Base-by-base conservation (phyloP, 2,797 vertebrate species). In the Xenentodon cancila region DNA sequence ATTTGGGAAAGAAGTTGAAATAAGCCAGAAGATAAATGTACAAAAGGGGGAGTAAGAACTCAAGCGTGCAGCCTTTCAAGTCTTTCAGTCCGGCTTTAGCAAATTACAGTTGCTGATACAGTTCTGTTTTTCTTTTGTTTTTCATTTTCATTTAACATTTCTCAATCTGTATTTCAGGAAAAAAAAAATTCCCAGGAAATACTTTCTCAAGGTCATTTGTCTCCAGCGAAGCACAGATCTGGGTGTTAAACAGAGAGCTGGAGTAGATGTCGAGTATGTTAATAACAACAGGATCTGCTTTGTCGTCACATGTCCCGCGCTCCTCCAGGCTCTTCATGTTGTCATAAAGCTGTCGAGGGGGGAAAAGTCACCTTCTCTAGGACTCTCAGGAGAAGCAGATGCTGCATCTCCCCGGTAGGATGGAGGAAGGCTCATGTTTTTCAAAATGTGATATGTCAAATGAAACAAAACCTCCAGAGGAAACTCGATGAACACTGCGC, bases 131-230 rank as follows among this genome's bases (percentile, higher is more conserved):
- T 63, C 72, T 56, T 40, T 40, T 40, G 1, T 15, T 70, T 76
- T 60, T 70, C 50, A 69, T 66, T 59, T 54, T 60, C 56, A 64
- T 56, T 76, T 85, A 69, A 63, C 71, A 77, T 71, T 64, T 61
- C 69, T 73, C 68, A 65, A 75, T 80, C 66, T 53, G 48, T 73
- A 82, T 73, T 79, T 65, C 30, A 60, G 63, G 57, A 79, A 71
- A 56, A 72, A 55, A 21, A 3, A 37, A 37, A 37, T 37, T 56
- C 58, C 50, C 74, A 66, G 67, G 52, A 43, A 60, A 53, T 60
- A 65, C 64, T 70, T 84, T 78, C 53, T 66, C 82, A 91, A 91
- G 88, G 88, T 90, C 85, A 86, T 85, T 79, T 72, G 69, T 76
- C 43, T 70, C 73, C 32, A 34, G 82, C 18, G 52, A 68, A 77